These are phyloP conservation scores for Ophiothrix spiculata DNA, from an alignment of 35 echinoderm and acorn worm genomes.

Conservation along the genomic window DNA sequence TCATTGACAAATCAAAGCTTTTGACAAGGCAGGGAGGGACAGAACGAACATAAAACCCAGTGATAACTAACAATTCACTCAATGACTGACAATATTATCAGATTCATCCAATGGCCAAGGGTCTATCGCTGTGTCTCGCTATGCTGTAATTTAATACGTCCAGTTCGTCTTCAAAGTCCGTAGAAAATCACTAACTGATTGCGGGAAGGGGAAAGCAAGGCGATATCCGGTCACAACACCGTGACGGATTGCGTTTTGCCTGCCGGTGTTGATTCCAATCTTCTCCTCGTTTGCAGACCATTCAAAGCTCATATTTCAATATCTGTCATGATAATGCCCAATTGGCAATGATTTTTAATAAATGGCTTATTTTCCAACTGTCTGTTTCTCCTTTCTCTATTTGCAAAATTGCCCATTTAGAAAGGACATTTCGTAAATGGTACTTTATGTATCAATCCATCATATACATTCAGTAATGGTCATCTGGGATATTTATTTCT, in stretches of 20 bases:
- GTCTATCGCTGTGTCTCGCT: not conserved
- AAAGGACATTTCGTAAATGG: not conserved
- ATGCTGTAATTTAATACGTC: not conserved
- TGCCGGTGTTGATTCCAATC: slow-evolving; percentile 2
- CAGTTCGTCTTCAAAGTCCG: not conserved
- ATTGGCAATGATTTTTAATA: slow-evolving; percentile 16
- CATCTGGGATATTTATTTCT: not conserved
- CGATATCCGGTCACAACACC: slow-evolving; percentile 5
- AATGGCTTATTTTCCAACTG: not conserved
- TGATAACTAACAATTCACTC: slow-evolving; percentile 16
- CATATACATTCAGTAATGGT: not conserved
- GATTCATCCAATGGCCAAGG: slow-evolving; percentile 5
- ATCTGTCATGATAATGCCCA: slow-evolving; percentile 9
- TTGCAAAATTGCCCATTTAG: not conserved
- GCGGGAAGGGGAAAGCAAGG: not conserved
- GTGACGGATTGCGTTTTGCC: not conserved
- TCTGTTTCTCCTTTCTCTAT: not conserved
- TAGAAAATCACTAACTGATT: not conserved
- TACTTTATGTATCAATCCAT: not conserved
- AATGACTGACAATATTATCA: slow-evolving; percentile 10
- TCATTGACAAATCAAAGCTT: not conserved
- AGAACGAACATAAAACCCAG: not conserved
- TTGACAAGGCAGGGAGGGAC: not conserved
- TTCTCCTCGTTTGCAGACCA: not conserved
- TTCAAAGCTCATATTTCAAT: slow-evolving; percentile 16